Evolutionary conservation across 2,797 vertebrate species (phyloP), one percentile per base, ranked within the genome.

Genomic region (Furcifer pardalis): DNA sequence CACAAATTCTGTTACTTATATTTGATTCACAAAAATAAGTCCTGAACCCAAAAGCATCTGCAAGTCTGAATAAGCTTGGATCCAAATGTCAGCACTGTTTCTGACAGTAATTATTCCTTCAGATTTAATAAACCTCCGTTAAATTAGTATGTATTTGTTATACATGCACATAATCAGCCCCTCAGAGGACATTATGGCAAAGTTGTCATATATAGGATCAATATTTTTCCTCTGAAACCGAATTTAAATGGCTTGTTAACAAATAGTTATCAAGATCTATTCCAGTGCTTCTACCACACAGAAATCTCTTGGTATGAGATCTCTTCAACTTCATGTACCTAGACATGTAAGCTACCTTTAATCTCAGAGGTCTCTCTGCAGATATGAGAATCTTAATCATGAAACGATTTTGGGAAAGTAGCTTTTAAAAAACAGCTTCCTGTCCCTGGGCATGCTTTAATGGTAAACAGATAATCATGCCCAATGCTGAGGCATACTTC

Each of bases 391-490:
- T 77, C 49, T 71, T 69, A 77, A 84, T 60, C 75, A 60, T 89
- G 74, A 59, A 83, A 60, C 15, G 42, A 46, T 77, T 83, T 83
- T 68, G 63, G 74, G 35, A 77, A 83, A 94, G 89, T 60, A 90
- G 88, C 87, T 86, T 94, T 90, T 94, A 68, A 68, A 35, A 71
- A 42, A 56, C 94, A 90, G 85, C 91, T 96, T 95, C 94, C 94
- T 95, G 94, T 94, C 93, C 93, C 90, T 73, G 88, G 92, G 91
- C 92, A 92, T 88, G 81, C 90, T 93, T 86, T 86, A 93, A 95
- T 93, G 95, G 90, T 94, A 94, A 96, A 95, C 94, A 95, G 91
- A 15, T 91, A n/a, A 82, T 60, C 90, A 88, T 87, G 94, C 94
- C 94, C 94, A 92, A 84, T 89, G 93, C 94, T 91, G 90, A 94